A percentile compares a stretch with the other conserved stretches of the same genome.
Conservation (phyloP, 1,140 invertebrate species). For the Lepidurus apus region DNA sequence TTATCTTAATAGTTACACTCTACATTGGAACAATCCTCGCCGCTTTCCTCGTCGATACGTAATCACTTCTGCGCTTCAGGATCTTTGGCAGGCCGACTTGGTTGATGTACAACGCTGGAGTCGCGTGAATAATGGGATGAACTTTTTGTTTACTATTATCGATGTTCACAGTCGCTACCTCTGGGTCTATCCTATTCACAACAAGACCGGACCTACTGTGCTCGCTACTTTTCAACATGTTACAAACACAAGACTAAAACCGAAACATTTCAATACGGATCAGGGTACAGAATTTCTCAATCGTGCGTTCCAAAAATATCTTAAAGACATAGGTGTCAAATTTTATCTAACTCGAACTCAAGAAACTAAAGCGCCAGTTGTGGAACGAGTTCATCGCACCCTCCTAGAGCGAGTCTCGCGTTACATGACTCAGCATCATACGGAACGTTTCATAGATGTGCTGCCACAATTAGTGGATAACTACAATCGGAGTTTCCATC, state of each 20-base stretch:
- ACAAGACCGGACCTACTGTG: neutral
- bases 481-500: too few relatives aligned
- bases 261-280: neutral
- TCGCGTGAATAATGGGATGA: neutral
- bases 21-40: too few relatives aligned
- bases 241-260: neutral
- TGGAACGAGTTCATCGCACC: neutral
- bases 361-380: neutral
- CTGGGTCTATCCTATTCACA: neutral
- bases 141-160: neutral
- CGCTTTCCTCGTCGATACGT: neutral
- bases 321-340: too few relatives aligned
- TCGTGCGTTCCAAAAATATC: neutral
- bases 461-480: neutral
- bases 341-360: neutral
- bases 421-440: neutral
- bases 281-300: neutral
- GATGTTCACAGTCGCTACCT: neutral
- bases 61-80: too few relatives aligned
- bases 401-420: neutral
- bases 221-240: neutral
- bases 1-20: too few relatives aligned
- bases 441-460: neutral
- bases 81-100: too few relatives aligned
- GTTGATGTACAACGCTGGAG: neutral